Evolutionary conservation across 2,113 vertebrate species (phyloP).

Genomic region (Gymnarchus niloticus): DNA sequence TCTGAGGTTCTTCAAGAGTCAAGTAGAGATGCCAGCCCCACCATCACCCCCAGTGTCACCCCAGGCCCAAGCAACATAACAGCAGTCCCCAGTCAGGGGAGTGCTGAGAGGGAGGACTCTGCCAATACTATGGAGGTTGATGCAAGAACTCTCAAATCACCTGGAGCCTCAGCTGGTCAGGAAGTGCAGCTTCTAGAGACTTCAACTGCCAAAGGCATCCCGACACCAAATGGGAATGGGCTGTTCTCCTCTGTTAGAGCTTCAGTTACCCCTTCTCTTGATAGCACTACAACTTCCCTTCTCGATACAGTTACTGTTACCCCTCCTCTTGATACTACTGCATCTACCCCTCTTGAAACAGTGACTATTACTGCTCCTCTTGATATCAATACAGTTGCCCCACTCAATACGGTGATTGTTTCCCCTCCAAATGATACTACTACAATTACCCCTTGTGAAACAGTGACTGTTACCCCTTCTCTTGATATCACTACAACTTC

Average conservation of each 20-base stretch:
- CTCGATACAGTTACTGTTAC: no score
- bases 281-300: no score
- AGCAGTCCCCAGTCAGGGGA: no score
- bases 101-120: neutral
- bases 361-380: neutral
- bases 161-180: neutral
- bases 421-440: neutral
- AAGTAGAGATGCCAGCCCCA: constrained; percentile 43
- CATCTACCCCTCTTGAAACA: neutral
- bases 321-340: neutral
- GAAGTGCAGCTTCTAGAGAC: neutral
- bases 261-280: no score
- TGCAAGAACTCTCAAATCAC: neutral
- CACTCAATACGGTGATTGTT: no score
- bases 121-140: neutral
- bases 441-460: neutral
- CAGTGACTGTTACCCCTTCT: neutral
- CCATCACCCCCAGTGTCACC: neutral
- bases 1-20: constrained; percentile 60
- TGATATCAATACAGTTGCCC: neutral
- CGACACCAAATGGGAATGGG: neutral
- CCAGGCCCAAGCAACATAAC: constrained; percentile 1
- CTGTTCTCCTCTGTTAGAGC: no score
- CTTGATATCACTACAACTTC: neutral
- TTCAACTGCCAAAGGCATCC: neutral